Percentiles rank a stretch among this genome's conserved stretches.
Evolutionary conservation across 2,888 invertebrate species (phyloP).

Genomic region (Hyalella azteca): DNA sequence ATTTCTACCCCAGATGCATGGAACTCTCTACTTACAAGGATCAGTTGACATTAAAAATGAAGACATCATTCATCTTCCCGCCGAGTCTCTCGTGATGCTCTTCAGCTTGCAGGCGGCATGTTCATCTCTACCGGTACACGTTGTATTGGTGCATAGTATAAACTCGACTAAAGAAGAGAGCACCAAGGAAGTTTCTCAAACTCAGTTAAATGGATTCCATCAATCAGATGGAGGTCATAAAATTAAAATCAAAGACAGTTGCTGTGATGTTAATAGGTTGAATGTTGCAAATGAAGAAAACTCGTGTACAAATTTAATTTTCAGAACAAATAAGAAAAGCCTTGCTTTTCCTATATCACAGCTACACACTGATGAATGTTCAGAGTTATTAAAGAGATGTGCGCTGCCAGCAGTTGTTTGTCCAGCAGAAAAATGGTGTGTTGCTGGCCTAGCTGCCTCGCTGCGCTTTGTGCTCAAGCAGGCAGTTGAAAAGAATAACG

Average conservation of each 20-base stretch:
- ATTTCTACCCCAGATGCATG: neutral
- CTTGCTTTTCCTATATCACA: neutral
- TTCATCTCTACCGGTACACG: neutral
- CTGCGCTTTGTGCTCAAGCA: constrained; percentile 47
- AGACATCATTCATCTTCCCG: neutral
- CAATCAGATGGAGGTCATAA: neutral
- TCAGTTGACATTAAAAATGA: neutral
- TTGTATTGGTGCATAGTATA: neutral
- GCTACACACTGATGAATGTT: constrained; percentile 11
- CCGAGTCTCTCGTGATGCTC: neutral
- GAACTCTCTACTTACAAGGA: neutral
- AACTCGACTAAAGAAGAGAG: neutral
- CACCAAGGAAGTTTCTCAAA: neutral
- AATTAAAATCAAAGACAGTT: neutral
- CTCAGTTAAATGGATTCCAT: neutral
- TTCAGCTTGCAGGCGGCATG: constrained; percentile 1
- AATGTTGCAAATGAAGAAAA: neutral
- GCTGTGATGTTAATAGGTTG: neutral
- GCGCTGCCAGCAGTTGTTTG: constrained; percentile 47
- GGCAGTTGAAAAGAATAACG: constrained; percentile 32
- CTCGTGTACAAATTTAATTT: neutral
- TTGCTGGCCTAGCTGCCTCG: constrained; percentile 52
- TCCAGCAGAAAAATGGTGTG: constrained; percentile 42
- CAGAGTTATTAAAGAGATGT: constrained; percentile 41
- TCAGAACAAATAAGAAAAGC: neutral